Evolutionary conservation across 2,113 vertebrate genomes (phyloP), one percentile per base, ranked within the genome.

Genomic region (Hydrochoerus hydrochaeris): DNA sequence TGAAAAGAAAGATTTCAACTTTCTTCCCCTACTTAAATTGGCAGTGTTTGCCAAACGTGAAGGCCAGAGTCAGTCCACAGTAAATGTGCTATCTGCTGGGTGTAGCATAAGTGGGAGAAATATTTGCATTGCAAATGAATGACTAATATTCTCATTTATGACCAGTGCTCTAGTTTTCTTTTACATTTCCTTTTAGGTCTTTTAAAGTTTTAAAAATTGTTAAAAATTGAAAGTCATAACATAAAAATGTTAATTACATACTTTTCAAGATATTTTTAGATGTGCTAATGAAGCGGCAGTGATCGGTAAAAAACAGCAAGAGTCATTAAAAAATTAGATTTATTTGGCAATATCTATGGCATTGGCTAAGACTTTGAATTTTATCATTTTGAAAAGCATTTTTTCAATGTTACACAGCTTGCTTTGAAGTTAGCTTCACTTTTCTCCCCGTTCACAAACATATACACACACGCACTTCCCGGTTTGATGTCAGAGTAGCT

Each of bases 191-290:
- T 30, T 90, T 91, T 89, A 65, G 32, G 24, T 86, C 73, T 91
- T 75, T 3, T 8, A 85, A 92, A 90, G 35, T 7, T 91, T 2
- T 67, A 95, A 63, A 88, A 82, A 95, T 57, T 52, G 54, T 95
- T 10, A 86, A 82, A 85, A 49, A 11, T 35, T 3, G 94, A 28
- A 94, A 75, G 0, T 92, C 7, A 65, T 52, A 57, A 1, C 4
- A 85, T 75, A 22, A 35, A 16, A 38, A 71, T 2, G 46, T 3
- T 84, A 96, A 78, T 78, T 82, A 94, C 57, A 90, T 57, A 46
- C 49, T 97, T 97, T 94, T 5, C 9, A 65, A 97, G 85, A 1
- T 95, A 95, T 97, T 90, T 85, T 96, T 95, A 95, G 2, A 57
- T 82, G 65, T 54, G 14, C 84, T 91, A 71, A 44, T 63, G 32